These are phyloP conservation scores for Apistogramma diplotaenia DNA, from an alignment of 2,113 vertebrate genomes.

Conservation along the genomic window DNA sequence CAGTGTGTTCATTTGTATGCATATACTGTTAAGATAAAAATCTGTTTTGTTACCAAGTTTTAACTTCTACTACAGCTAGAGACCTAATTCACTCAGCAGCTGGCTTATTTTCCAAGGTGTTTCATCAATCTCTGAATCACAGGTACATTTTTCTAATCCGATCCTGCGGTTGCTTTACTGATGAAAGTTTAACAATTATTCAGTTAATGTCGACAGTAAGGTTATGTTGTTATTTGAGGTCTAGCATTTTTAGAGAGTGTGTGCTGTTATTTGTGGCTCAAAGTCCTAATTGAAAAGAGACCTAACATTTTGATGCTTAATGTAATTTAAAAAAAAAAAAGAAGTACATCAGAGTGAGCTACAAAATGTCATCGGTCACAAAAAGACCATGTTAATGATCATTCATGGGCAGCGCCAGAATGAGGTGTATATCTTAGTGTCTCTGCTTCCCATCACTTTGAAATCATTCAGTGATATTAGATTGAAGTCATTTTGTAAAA, in stretches of 20 bases:
- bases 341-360: background rate
- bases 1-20: background rate
- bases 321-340: background rate
- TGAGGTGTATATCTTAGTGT: background rate
- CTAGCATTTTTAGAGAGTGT: background rate
- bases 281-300: background rate
- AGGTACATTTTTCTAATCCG: background rate
- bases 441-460: background rate
- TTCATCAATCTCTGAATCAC: background rate
- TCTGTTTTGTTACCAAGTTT: background rate
- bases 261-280: background rate
- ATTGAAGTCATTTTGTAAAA: background rate
- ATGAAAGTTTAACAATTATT: too few relatives aligned
- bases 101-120: background rate
- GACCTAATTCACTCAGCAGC: background rate
- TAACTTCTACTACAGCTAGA: too few relatives aligned
- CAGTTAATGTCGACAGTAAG: background rate
- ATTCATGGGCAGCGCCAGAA: background rate
- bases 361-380: background rate
- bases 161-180: background rate
- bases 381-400: background rate
- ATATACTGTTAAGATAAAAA: background rate
- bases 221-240: background rate
- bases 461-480: background rate
- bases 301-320: too few relatives aligned